phyloP scores from a whole-genome alignment of 2,113 vertebrate genomes.

The Pseudolaguvia tuberculata region DNA sequence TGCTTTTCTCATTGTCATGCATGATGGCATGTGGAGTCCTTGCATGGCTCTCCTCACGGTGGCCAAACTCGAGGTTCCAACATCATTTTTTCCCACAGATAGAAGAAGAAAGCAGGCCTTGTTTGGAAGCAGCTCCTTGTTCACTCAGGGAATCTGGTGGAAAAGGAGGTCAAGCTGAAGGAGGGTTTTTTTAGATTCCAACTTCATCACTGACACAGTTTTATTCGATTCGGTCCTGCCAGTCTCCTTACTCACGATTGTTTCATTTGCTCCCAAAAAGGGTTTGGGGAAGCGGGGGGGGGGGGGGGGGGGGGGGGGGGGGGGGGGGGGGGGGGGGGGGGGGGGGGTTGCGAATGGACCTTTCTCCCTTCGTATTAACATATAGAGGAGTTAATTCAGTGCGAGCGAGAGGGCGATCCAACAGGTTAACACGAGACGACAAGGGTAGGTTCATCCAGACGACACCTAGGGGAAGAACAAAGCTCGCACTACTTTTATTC shows the following conservation, averaged over 20 bases:
- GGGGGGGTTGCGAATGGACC: too few relatives aligned
- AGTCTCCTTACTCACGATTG: background rate
- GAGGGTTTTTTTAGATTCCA: slow-evolving; percentile 2
- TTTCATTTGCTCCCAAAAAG: background rate
- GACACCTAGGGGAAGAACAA: slow-evolving; percentile 14
- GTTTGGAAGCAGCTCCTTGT: slow-evolving; percentile 59
- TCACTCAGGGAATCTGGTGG: slow-evolving; percentile 6
- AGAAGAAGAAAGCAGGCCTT: slow-evolving; percentile 67
- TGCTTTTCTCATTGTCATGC: slow-evolving; percentile 72
- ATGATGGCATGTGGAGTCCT: slow-evolving; percentile 47
- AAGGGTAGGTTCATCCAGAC: slow-evolving; percentile 6
- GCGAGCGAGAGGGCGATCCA: background rate
- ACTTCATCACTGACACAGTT: slow-evolving; percentile 16
- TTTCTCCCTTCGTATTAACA: slow-evolving; percentile 34
- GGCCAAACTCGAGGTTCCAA: slow-evolving; percentile 45
- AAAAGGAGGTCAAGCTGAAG: slow-evolving; percentile 11
- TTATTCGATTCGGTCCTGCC: slow-evolving; percentile 14
- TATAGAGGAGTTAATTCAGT: slow-evolving; percentile 26
- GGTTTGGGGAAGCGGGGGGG: slow-evolving; percentile 12
- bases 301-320: too few relatives aligned
- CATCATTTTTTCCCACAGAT: slow-evolving; percentile 60
- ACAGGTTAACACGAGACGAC: background rate
- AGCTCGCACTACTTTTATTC: slow-evolving; percentile 7
- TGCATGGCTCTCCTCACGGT: slow-evolving; percentile 40
- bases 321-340: too few relatives aligned